Evolutionary conservation across 2,113 vertebrate species (phyloP).

Genomic region (Ailurus styani): DNA sequence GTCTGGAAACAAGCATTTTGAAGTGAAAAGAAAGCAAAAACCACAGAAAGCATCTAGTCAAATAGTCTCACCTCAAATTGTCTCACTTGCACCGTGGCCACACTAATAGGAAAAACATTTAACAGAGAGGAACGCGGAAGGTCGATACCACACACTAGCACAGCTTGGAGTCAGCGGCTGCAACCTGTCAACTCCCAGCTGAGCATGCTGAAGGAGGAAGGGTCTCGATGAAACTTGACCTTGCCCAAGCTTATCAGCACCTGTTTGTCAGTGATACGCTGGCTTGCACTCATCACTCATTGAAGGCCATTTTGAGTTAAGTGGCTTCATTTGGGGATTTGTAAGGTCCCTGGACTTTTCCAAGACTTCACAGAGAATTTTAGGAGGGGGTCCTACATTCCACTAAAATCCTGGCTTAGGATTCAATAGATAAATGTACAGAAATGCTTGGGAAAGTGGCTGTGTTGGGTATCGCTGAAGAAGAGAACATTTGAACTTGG

Average conservation of each 20-base stretch:
- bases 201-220: neutral
- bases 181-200: neutral
- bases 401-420: neutral
- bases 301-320: slow-evolving; percentile 22
- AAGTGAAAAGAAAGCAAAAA: neutral
- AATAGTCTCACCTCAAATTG: neutral
- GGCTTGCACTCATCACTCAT: slow-evolving; percentile 15
- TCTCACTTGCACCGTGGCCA: accelerated
- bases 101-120: neutral
- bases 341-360: neutral
- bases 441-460: neutral
- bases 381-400: neutral
- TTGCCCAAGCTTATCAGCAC: slow-evolving; percentile 34
- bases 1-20: neutral
- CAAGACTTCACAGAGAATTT: neutral
- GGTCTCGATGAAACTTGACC: slow-evolving; percentile 43
- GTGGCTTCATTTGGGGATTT: neutral
- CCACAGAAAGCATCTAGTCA: neutral
- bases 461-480: neutral
- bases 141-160: neutral
- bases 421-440: neutral
- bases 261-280: slow-evolving; percentile 9
- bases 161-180: neutral
- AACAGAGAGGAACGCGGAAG: neutral
- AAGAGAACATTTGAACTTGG: neutral